phyloP scores from a whole-genome alignment of 2,888 invertebrate species.

The Auanema freiburgensis region DNA sequence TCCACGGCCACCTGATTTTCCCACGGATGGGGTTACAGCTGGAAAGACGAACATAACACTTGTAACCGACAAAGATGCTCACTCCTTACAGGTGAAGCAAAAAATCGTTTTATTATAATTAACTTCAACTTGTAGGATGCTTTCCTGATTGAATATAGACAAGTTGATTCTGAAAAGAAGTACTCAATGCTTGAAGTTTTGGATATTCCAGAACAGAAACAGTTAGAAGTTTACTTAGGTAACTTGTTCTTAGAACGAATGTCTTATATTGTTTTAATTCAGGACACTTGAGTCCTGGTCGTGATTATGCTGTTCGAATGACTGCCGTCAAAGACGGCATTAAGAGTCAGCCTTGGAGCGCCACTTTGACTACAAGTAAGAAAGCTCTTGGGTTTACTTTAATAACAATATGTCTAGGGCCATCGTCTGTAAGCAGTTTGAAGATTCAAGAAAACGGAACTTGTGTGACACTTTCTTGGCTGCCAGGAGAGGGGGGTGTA shows the following conservation, averaged over 20 bases:
- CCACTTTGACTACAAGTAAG: conserved; percentile 58
- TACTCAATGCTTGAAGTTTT: conserved; percentile 59
- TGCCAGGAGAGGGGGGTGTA: conserved; percentile 17
- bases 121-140: conserved; percentile 31
- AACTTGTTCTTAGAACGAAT: conserved; percentile 1
- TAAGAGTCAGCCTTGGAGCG: conserved; percentile 56
- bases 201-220: conserved; percentile 57
- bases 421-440: conserved; percentile 33
- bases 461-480: conserved; percentile 55
- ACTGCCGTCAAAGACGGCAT: conserved; percentile 57
- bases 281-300: conserved; percentile 56
- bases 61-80: conserved; percentile 50
- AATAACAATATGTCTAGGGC: conserved; percentile 25
- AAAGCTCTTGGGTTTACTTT: not conserved
- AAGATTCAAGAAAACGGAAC: conserved; percentile 48
- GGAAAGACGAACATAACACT: conserved; percentile 58
- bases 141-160: conserved; percentile 52
- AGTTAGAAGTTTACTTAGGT: conserved; percentile 59
- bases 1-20: conserved; percentile 52
- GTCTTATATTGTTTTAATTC: not conserved
- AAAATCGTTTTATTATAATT: not conserved
- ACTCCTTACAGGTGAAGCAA: conserved; percentile 48
- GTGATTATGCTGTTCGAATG: conserved; percentile 57
- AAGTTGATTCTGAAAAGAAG: conserved; percentile 57
- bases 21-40: conserved; percentile 32